These are phyloP conservation scores for Anser brachyrhynchus DNA, from an alignment of 2,113 vertebrate genomes.

Conservation along the genomic window DNA sequence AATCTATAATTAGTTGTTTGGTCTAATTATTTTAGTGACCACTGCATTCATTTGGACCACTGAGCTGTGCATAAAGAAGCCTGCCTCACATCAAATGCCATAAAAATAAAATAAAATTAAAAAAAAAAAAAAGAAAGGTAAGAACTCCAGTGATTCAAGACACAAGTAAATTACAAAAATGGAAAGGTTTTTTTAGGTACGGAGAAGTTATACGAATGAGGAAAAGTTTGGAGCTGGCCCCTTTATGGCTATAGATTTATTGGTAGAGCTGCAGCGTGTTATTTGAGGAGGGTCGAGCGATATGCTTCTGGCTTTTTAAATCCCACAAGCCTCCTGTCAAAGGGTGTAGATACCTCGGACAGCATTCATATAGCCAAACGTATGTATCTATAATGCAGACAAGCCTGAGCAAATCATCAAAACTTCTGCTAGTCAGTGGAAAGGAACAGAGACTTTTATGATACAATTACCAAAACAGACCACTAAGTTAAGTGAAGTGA, in stretches of 20 bases:
- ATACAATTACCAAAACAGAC: not conserved
- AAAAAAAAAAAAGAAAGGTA: not conserved
- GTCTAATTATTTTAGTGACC: not conserved
- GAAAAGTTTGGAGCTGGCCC: not conserved
- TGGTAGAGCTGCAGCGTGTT: not conserved
- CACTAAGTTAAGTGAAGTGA: not conserved
- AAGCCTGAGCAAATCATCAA: not conserved
- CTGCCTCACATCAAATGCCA: not conserved
- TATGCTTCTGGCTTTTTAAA: constrained; percentile 19
- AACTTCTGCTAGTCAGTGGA: not conserved
- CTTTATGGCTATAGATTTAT: not conserved
- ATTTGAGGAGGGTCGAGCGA: not conserved
- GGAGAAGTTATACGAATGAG: not conserved
- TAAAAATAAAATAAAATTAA: not conserved
- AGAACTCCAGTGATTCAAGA: not conserved
- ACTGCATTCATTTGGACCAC: not conserved
- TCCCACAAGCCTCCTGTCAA: not conserved
- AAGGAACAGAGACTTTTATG: not conserved
- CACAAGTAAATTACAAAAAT: not conserved
- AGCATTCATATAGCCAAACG: not conserved
- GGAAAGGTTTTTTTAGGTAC: not conserved
- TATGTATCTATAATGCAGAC: not conserved
- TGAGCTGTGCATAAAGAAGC: not conserved
- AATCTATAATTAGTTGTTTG: not conserved
- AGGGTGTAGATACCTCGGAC: not conserved